Evolutionary conservation across 2,113 vertebrate genomes (phyloP), one percentile per base, ranked within the genome.

Genomic region (Stictonetta naevosa): DNA sequence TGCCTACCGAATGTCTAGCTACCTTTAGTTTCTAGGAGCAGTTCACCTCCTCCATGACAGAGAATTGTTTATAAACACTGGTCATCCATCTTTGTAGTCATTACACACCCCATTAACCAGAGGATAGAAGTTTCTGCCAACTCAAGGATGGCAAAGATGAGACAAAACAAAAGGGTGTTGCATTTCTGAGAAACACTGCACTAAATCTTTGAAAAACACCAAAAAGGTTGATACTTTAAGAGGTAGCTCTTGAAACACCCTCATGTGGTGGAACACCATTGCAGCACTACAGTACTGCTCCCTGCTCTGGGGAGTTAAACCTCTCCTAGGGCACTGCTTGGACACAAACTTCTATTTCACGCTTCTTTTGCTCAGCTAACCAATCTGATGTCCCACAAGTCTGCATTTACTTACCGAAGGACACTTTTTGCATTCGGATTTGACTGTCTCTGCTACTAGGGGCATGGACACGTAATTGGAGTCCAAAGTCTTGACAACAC

Each of bases 401-500:
- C 38, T 8, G 23, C 40, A 42, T 75, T 96, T 94, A 98, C 99
- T 98, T 96, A 99, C 99, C 34, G 98, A 98, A 71, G 98, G 99
- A 86, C 99, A 99, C 23, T 97, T 97, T 80, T 98, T 99, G 96
- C 99, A 99, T 60, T 97, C 26, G 0, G 95, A 86, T 95, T 98
- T 98, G 92, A 97, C 96, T 88, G 98, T 97, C 83, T 99, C 98
- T 11, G 98, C 98, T 76, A 98, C 96, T 10, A 99, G 96, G 26
- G 99, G 96, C 42, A 99, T 34, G 12, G 98, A 97, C 38, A 97
- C 92, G n/a, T 99, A 98, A 87, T 98, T 98, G 15, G 97, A 96
- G 95, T 99, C 98, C 52, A 99, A 73, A 13, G 97, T 97, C 96
- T 99, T 99, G 90, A 99, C 93, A 53, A 99, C 97, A 4, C 87